Percentiles rank a stretch among this genome's conserved stretches.
phyloP scores from a whole-genome alignment of 2,888 invertebrate genomes.

The Rhimphoctona megacephalus region DNA sequence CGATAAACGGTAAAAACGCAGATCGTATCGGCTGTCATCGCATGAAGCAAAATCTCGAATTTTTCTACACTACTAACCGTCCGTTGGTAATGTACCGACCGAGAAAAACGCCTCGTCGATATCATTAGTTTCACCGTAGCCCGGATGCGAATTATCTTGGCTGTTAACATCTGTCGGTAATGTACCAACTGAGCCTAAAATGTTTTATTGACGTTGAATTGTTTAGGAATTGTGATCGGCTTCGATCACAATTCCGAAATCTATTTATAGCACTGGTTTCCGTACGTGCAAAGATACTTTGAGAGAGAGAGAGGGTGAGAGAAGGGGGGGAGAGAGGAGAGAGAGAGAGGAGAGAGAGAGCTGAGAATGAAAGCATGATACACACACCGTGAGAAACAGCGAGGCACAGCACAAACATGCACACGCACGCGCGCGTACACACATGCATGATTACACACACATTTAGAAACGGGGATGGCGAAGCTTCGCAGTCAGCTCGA shows the following conservation, averaged over 20 bases:
- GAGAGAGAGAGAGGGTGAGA: background rate
- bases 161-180: background rate
- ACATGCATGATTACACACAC: background rate
- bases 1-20: background rate
- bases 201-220: too few species aligned
- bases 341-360: background rate
- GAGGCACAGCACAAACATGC: constrained; percentile 1
- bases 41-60: background rate
- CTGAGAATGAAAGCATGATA: constrained; percentile 51
- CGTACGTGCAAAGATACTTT: constrained; percentile 1
- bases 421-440: background rate
- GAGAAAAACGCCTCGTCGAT: too few species aligned
- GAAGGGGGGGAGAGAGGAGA: background rate
- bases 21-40: background rate
- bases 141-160: background rate
- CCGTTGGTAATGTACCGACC: background rate
- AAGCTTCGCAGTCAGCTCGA: constrained; percentile 62
- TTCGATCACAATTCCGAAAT: constrained; percentile 4
- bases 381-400: constrained; percentile 7
- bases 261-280: constrained; percentile 45
- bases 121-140: too few species aligned
- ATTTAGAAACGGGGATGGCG: constrained; percentile 20
- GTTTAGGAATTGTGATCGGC: background rate
- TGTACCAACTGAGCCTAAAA: background rate
- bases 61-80: background rate